Evolutionary conservation across 2,888 invertebrate species (phyloP).

Genomic region (Sepioteuthis lessoniana): DNA sequence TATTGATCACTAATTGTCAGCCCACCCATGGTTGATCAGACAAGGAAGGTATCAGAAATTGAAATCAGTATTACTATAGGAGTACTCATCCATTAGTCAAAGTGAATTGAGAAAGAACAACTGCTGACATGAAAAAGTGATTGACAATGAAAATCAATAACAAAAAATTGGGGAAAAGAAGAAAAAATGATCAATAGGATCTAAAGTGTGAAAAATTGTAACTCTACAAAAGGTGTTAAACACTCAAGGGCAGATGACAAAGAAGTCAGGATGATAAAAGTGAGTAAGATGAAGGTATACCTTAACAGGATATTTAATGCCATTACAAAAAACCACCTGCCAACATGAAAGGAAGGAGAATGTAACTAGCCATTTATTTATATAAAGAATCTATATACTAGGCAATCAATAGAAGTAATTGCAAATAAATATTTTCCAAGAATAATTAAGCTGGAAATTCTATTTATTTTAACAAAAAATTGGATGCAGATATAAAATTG

Average conservation of each 20-base stretch:
- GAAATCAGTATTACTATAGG: not conserved
- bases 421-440: not conserved
- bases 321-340: not conserved
- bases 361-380: not conserved
- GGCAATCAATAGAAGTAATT: not conserved
- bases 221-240: not conserved
- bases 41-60: not conserved
- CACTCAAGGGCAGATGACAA: not conserved
- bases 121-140: not conserved
- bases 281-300: not conserved
- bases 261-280: not conserved
- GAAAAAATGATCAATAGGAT: not conserved
- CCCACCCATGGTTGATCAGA: not conserved
- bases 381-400: not conserved
- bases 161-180: not conserved
- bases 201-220: not conserved
- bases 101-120: conserved; percentile 20
- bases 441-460: not conserved
- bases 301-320: not conserved
- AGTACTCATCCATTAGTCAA: not conserved
- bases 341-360: not conserved
- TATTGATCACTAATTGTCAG: not conserved
- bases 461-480: not conserved
- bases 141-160: conserved; percentile 33
- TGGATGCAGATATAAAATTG: too few species aligned